Conservation (phyloP, 2,113 vertebrate species). For the Otus sunia region DNA sequence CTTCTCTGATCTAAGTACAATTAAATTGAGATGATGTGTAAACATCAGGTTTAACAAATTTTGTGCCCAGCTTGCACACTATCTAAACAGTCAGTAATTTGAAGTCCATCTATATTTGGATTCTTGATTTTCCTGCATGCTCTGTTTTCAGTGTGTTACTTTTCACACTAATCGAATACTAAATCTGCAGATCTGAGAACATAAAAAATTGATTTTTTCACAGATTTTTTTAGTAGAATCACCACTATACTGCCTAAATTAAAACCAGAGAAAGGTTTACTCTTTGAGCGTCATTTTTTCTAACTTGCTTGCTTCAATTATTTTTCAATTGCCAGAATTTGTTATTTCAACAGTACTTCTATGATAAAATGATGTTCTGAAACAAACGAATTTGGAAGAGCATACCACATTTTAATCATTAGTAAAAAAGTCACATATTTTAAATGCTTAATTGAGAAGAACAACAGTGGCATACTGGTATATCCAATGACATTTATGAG, state of each 20-base stretch:
- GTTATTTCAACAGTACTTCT: background rate
- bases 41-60: background rate
- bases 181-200: background rate
- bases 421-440: background rate
- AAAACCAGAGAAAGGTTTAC: background rate
- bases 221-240: background rate
- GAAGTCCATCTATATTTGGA: background rate
- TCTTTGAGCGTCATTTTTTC: background rate
- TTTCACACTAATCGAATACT: conserved; percentile 18
- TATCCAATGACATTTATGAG: background rate
- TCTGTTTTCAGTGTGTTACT: background rate
- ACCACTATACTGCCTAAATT: background rate
- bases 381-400: background rate
- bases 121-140: background rate
- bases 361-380: background rate
- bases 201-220: conserved; percentile 3
- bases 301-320: background rate
- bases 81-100: background rate
- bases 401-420: background rate
- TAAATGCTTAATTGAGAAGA: background rate
- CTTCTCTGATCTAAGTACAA: background rate
- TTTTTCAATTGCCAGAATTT: background rate
- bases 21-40: background rate
- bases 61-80: background rate
- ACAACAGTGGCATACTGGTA: background rate